Conservation (phyloP, 2,797 vertebrate species). For the Argya squamiceps region DNA sequence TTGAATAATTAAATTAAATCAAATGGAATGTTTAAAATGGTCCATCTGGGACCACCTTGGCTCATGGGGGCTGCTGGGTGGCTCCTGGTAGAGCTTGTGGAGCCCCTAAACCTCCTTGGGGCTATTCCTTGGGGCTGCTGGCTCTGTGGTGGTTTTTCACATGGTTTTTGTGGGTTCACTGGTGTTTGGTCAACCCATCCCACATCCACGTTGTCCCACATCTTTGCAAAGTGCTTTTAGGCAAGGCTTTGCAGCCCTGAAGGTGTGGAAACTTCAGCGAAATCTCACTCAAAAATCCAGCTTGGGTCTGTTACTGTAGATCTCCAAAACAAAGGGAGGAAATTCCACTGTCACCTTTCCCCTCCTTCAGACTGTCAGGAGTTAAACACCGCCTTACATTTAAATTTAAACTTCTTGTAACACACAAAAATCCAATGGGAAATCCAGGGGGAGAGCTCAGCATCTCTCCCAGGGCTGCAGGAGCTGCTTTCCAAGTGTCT, state of each 20-base stretch:
- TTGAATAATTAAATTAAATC: too few species aligned
- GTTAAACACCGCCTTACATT: background rate
- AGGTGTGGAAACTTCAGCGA: background rate
- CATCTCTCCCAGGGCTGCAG: background rate
- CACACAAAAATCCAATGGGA: background rate
- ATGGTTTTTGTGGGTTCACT: background rate
- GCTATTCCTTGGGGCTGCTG: background rate
- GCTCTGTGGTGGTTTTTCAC: background rate
- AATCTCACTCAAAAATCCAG: background rate
- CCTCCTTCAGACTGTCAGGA: background rate
- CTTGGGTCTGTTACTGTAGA: background rate
- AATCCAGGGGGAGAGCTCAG: background rate
- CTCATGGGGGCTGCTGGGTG: background rate
- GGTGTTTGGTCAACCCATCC: background rate
- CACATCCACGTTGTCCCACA: background rate
- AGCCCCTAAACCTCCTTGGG: background rate
- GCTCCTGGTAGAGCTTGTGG: background rate
- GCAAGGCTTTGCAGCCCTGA: background rate
- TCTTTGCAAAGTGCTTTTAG: background rate
- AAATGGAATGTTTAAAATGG: background rate
- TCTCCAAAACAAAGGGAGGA: background rate
- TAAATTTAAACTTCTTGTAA: fast-evolving
- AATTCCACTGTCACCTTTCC: background rate
- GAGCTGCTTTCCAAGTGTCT: background rate
- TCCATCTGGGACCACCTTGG: background rate